phyloP scores from a whole-genome alignment of 2,888 invertebrate species.

The Gnatocerus cornutus region DNA sequence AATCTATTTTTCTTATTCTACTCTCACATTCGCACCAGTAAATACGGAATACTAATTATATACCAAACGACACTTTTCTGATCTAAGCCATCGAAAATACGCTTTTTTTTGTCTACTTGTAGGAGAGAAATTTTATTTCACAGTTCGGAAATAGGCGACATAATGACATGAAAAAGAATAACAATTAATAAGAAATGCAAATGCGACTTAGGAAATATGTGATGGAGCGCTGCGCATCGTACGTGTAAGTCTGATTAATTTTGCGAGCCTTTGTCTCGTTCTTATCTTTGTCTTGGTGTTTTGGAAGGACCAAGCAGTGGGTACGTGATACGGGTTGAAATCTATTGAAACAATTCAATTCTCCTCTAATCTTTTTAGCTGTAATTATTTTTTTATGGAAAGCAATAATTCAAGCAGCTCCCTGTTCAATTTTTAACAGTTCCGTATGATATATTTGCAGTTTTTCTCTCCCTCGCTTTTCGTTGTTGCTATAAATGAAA shows the following conservation, averaged over 20 bases:
- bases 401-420: not conserved
- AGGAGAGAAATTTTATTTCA: no score
- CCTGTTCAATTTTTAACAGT: conserved; percentile 3
- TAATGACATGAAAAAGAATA: no score
- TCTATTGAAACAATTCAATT: conserved; percentile 2
- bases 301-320: conserved; percentile 1
- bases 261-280: not conserved
- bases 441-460: conserved; percentile 3
- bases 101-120: no score
- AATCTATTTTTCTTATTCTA: conserved; percentile 25
- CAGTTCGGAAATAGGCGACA: no score
- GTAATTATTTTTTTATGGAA: conserved; percentile 9
- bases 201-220: no score
- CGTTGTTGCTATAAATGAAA: not conserved
- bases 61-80: no score
- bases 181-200: no score
- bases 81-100: no score
- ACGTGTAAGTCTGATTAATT: not conserved
- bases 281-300: conserved; percentile 2
- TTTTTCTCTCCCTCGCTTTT: not conserved
- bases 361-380: conserved; percentile 12
- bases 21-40: not conserved
- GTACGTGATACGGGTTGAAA: conserved; percentile 5
- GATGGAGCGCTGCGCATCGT: no score
- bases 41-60: no score